phyloP scores from a whole-genome alignment of 2,888 invertebrate genomes.

The Helicoverpa assulta region DNA sequence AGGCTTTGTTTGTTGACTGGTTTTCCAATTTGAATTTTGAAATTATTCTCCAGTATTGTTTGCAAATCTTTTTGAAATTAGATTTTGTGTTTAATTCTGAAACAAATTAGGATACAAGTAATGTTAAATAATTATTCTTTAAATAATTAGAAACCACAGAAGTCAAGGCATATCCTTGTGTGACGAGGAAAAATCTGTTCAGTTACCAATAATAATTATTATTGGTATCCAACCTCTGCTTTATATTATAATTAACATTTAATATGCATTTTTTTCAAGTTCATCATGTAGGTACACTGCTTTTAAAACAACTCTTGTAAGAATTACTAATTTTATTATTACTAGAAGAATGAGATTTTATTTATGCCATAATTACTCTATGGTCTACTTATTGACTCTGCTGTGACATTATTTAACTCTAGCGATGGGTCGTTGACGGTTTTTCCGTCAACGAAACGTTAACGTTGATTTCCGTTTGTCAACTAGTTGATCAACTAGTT shows the following conservation, averaged over 20 bases:
- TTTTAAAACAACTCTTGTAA: background rate
- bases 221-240: background rate
- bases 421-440: too few species aligned
- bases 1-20: background rate
- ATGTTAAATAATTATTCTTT: too few species aligned
- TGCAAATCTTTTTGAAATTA: background rate
- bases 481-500: too few species aligned
- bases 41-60: background rate
- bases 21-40: conserved; percentile 2
- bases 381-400: background rate
- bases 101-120: background rate
- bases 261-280: background rate
- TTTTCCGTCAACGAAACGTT: too few species aligned
- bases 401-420: background rate
- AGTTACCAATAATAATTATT: conserved; percentile 11
- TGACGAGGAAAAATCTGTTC: conserved; percentile 36
- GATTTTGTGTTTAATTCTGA: background rate
- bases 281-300: background rate
- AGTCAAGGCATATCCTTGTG: conserved; percentile 14
- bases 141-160: background rate
- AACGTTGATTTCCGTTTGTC: too few species aligned
- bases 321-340: too few species aligned
- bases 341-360: too few species aligned
- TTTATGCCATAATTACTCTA: background rate
- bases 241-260: background rate